Evolutionary conservation across 23 tunicate species (phyloP).

Genomic region (Halocynthia aurantium): DNA sequence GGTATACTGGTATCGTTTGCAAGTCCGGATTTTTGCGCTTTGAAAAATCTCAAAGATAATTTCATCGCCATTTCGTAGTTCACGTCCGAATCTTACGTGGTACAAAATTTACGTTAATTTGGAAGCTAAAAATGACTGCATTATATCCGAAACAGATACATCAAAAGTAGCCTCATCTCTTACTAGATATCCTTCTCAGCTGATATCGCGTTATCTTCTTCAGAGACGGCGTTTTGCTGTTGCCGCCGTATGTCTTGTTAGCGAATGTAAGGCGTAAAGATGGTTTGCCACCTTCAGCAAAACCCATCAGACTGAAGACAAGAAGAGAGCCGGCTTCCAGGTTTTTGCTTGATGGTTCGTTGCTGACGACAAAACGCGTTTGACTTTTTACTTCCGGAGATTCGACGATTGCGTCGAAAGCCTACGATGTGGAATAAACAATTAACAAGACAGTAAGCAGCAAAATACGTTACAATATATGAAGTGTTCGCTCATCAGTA

Average conservation of each 20-base stretch:
- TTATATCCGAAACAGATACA: too few species aligned
- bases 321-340: conserved; percentile 20
- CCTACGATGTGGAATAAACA: neutral
- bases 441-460: neutral
- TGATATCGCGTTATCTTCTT: neutral
- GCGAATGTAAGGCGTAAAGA: conserved; percentile 5
- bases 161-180: neutral
- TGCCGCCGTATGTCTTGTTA: neutral
- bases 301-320: conserved; percentile 36
- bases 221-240: too few species aligned
- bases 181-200: neutral
- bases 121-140: neutral
- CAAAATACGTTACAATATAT: neutral
- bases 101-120: neutral
- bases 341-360: conserved; percentile 45
- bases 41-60: conserved; percentile 38
- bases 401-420: neutral
- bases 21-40: conserved; percentile 60
- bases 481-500: neutral
- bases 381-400: neutral
- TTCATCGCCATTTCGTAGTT: conserved; percentile 37
- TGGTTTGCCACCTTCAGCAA: conserved; percentile 35
- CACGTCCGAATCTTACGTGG: conserved; percentile 31
- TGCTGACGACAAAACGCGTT: conserved; percentile 43
- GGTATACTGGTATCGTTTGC: conserved; percentile 33